These are phyloP conservation scores for Ctenochaetus hawaiiensis DNA, from an alignment of 2,797 vertebrate genomes.

Conservation along the genomic window DNA sequence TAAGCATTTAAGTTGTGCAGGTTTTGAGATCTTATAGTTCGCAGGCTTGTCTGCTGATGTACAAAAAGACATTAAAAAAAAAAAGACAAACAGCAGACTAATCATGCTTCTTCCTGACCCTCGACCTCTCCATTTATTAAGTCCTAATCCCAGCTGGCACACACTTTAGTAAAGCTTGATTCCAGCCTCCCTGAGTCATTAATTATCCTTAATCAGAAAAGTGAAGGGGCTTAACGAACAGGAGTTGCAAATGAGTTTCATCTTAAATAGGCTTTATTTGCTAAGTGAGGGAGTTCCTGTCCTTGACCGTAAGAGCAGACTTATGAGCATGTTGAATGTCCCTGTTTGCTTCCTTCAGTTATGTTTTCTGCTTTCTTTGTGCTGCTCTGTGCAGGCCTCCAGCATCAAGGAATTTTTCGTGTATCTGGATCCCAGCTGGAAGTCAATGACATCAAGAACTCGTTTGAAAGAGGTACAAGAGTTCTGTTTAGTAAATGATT, in stretches of 20 bases:
- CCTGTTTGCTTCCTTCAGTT: slow-evolving; percentile 10
- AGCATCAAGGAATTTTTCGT: slow-evolving; percentile 98
- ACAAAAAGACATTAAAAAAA: slow-evolving; percentile 1
- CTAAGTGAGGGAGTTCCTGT: slow-evolving; percentile 28
- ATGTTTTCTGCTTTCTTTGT: not conserved
- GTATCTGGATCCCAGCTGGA: slow-evolving; percentile 98
- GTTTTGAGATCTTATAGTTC: not conserved
- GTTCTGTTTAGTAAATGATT: not conserved
- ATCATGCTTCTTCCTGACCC: slow-evolving; percentile 63
- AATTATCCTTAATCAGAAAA: slow-evolving; percentile 77
- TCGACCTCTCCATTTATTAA: slow-evolving; percentile 70
- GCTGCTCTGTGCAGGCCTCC: slow-evolving; percentile 88
- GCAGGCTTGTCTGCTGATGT: not conserved
- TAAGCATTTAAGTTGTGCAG: slow-evolving; percentile 18
- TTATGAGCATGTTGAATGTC: slow-evolving; percentile 3
- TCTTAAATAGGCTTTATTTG: slow-evolving; percentile 35
- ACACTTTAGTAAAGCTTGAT: slow-evolving; percentile 63
- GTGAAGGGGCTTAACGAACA: slow-evolving; percentile 60
- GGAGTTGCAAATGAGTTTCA: slow-evolving; percentile 52
- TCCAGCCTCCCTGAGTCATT: slow-evolving; percentile 59
- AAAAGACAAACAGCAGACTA: slow-evolving; percentile 50
- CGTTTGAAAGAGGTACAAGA: slow-evolving; percentile 95
- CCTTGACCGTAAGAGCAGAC: not conserved
- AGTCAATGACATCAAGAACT: slow-evolving; percentile 99
- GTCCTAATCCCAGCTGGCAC: slow-evolving; percentile 70